Base-by-base conservation (phyloP, 2,888 invertebrate species). In the Phorcus lineatus region DNA sequence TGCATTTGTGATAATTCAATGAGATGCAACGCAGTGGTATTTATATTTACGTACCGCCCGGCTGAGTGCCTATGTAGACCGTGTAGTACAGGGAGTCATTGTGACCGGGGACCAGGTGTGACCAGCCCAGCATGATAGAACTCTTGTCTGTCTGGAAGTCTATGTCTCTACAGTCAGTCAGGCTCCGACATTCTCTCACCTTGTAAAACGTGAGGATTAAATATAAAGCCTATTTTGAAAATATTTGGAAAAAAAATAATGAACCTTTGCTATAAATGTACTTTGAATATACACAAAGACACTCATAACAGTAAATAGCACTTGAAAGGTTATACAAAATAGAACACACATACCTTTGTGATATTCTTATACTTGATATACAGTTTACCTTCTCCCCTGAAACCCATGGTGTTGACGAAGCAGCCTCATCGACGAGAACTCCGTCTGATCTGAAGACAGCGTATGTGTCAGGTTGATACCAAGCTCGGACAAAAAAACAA, bases 391-490 rank as follows among this genome's bases (percentile, higher is more conserved):
- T 47, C 4, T 47, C 11, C 47, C 47, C 47, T 11, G 47, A 11
- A 47, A 47, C 11, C 47, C 13, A 9, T 6, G 13, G 47, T 1
- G 13, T 47, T 47, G 47, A 47, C 13, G 47, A 47, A 47, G 47
- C 47, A 47, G 47, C 11, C 13, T 1, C n/a, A 74, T 74, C 74
- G 54, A 79, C 40, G 17, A 74, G 54, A 11, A 79, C 47, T 16
- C 79, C 79, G 36, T 74, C 57, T 1, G 76, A 76, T 22, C 55
- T 76, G 76, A 31, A 76, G n/a, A 76, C 31, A 31, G 28, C 22
- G 28, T 31, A 76, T n/a, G 36, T 31, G n/a, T 76, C 3, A 17
- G n/a, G 17, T 28, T 28, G n/a, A 55, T 76, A 76, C 76, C 76
- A 76, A 2, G 76, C 76, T 16, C 76, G 54, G 19, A 76, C 76